Evolutionary conservation across 2,888 invertebrate species (phyloP), one percentile per base, ranked within the genome.

Genomic region (Pteria penguin): DNA sequence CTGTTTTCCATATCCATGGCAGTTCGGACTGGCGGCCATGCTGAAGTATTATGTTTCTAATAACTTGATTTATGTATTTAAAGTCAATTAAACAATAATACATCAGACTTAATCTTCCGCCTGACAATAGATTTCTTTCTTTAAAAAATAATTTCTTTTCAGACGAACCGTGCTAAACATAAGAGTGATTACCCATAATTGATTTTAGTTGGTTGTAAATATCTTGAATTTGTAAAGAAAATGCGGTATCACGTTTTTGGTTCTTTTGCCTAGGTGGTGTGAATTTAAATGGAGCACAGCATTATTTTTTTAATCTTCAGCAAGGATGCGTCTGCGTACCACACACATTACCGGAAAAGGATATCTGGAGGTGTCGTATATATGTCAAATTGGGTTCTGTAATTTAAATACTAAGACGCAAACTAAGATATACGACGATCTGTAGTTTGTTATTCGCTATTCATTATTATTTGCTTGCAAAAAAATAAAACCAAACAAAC

Each of bases 141-240:
- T 45, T 4, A 61, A 61, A 61, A 29, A 27, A n/a, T 31, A 31
- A 61, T 61, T 18, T 29, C 22, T 14, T 29, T 61, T 18, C 18
- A 61, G 61, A 4, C 29, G 31, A 29, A 31, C 29, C 27, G 61
- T 31, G 61, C 31, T 29, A 61, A 61, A 61, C 31, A 31, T 22
- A 58, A 31, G n/a, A n/a, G 11, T 61, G 61, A 61, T 61, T 61
- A 31, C 61, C 61, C n/a, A 31, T 61, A 61, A 61, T 61, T 61
- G 61, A 61, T 61, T 61, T 31, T 31, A 61, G 31, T 31, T 61
- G 61, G 31, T 61, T 61, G 27, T n/a, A 61, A 45, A 45, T 45
- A 45, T 45, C 45, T 18, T 14, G 18, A 45, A 18, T 14, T 45
- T 45, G 45, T 45, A 45, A 45, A 45, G 45, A 45, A 45, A 45